These are phyloP conservation scores for Esox niger DNA, from an alignment of 2,113 vertebrate species.

Conservation along the genomic window DNA sequence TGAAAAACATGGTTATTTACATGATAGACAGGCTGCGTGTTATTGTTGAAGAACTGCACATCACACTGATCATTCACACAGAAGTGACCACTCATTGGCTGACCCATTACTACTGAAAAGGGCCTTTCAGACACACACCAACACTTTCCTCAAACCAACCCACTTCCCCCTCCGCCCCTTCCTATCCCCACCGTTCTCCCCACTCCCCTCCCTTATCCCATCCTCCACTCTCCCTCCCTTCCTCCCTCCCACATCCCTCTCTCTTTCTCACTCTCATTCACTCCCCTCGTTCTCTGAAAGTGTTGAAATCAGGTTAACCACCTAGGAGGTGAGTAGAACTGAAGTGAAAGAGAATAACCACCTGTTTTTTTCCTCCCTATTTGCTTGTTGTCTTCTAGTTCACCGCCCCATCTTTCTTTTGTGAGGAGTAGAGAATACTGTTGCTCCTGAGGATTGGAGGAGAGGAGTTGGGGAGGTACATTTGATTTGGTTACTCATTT, in stretches of 20 bases:
- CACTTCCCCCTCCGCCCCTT: not conserved
- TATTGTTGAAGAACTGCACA: conserved; percentile 32
- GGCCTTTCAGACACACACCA: conserved; percentile 22
- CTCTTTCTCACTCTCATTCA: not conserved
- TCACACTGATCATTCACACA: conserved; percentile 27
- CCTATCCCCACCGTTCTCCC: not conserved
- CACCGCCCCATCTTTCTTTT: conserved; percentile 9
- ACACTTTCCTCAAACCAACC: not conserved
- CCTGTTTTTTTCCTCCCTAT: conserved; percentile 39
- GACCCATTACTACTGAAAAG: conserved; percentile 8
- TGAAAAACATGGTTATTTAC: conserved; percentile 48
- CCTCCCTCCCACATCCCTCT: not conserved
- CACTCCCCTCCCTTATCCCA: conserved; percentile 5
- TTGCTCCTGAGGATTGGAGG: conserved; percentile 16
- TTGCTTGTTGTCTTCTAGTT: conserved; percentile 21
- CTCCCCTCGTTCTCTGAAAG: not conserved
- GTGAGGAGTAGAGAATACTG: conserved; percentile 12
- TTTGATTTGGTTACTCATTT: conserved; percentile 33
- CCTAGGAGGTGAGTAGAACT: too few species aligned
- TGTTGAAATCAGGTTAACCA: too few species aligned
- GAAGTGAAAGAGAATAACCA: conserved; percentile 52
- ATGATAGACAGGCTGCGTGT: conserved; percentile 27
- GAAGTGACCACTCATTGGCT: conserved; percentile 11
- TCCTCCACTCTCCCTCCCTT: not conserved
- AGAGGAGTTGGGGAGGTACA: conserved; percentile 16